Conservation (phyloP, 2,113 vertebrate species). For the Smithornis capensis region DNA sequence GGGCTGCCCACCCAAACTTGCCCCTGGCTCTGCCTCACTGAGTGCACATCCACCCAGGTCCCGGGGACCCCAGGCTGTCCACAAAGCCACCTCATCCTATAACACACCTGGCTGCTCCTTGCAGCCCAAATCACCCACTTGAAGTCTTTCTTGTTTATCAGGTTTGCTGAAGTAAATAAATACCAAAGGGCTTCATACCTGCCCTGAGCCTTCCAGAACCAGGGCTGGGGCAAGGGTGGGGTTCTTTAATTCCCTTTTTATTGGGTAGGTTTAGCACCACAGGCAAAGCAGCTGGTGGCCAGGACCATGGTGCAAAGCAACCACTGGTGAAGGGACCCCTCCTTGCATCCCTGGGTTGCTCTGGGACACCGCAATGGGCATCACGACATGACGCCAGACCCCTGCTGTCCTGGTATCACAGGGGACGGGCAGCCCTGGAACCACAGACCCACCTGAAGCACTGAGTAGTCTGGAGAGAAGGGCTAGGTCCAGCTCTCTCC, state of each 20-base stretch:
- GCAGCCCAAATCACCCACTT: not conserved
- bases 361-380: not conserved
- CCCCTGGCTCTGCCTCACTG: rapidly evolving
- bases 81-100: not conserved
- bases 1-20: not conserved
- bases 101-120: not conserved
- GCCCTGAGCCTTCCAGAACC: rapidly evolving
- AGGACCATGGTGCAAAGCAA: not conserved
- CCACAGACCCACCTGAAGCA: not conserved
- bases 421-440: not conserved
- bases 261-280: not conserved
- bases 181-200: not conserved
- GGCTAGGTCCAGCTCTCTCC: not conserved
- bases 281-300: rapidly evolving
- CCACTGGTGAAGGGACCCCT: rapidly evolving
- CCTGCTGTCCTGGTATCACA: rapidly evolving
- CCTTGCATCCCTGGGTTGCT: rapidly evolving
- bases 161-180: not conserved
- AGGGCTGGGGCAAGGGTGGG: not conserved
- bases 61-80: not conserved
- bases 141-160: not conserved
- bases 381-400: rapidly evolving
- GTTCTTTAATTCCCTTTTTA: not conserved
- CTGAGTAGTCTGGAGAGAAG: not conserved
- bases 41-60: not conserved